These are phyloP conservation scores for Mellivora capensis DNA, from an alignment of 2,113 vertebrate genomes.

Conservation along the genomic window DNA sequence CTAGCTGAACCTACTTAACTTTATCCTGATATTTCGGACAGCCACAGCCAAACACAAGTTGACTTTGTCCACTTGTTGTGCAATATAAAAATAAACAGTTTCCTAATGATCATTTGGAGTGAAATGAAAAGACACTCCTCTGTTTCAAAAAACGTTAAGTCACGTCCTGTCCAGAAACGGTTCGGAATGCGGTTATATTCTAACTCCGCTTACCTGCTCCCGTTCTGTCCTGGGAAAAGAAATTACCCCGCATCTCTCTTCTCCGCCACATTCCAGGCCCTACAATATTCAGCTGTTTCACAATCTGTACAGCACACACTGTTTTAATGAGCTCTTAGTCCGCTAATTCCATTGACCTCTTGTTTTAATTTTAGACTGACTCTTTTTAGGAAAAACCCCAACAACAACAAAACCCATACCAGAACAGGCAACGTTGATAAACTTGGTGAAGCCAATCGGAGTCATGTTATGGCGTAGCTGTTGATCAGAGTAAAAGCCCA, in stretches of 20 bases:
- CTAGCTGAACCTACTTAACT: background rate
- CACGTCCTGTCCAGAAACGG: background rate
- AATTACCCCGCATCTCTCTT: background rate
- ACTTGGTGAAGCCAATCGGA: background rate
- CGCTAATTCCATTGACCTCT: conserved; percentile 32
- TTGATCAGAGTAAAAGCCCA: background rate
- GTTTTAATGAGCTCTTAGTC: background rate
- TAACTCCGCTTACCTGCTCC: background rate
- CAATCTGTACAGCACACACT: background rate
- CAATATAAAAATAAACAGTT: background rate
- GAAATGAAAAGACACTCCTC: conserved; percentile 11
- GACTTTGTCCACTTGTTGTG: background rate
- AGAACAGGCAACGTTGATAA: background rate
- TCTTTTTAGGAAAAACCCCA: conserved; percentile 58
- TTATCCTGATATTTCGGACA: background rate
- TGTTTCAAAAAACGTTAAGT: conserved; percentile 1
- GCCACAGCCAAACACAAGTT: background rate
- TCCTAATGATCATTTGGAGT: background rate
- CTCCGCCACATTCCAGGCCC: background rate
- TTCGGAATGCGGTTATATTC: background rate
- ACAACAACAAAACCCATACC: background rate
- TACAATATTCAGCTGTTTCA: background rate
- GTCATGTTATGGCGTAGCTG: background rate
- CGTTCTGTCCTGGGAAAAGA: background rate
- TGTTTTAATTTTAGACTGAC: conserved; percentile 6